Conservation (phyloP, 1,140 invertebrate genomes). For the Araneus ventricosus region DNA sequence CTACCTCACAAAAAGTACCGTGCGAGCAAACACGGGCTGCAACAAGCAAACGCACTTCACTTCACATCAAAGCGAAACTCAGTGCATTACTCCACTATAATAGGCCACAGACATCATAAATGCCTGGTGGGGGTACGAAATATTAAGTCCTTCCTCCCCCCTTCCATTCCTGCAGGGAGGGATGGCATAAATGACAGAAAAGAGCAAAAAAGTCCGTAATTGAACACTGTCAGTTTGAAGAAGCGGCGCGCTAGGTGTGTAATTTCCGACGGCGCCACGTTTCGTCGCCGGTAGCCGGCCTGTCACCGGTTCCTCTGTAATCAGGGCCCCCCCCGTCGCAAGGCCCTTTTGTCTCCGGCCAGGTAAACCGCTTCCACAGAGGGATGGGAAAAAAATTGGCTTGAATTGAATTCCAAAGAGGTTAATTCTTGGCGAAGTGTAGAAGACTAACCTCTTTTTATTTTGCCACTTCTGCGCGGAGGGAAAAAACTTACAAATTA, state of each 20-base stretch:
- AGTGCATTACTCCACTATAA: conserved; percentile 9
- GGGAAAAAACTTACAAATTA: not conserved
- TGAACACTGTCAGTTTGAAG: conserved; percentile 66
- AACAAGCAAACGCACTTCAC: not conserved
- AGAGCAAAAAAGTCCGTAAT: conserved; percentile 59
- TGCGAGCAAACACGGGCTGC: not conserved
- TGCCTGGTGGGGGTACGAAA: not conserved
- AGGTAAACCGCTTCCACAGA: not conserved
- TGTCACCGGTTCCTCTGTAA: conserved; percentile 66
- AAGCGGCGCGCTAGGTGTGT: conserved; percentile 36
- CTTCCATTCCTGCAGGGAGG: not conserved
- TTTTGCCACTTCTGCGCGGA: not conserved
- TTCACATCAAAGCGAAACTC: not conserved
- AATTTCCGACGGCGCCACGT: conserved; percentile 60
- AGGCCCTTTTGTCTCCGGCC: conserved; percentile 27
- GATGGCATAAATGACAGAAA: conserved; percentile 14
- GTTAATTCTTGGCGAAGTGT: conserved; percentile 3
- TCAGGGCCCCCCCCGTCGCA: not conserved
- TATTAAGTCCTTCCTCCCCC: not conserved
- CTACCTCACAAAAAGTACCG: not conserved
- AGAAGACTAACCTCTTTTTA: not conserved
- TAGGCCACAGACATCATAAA: conserved; percentile 15
- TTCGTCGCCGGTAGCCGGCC: conserved; percentile 46
- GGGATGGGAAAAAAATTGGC: not conserved
- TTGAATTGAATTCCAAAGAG: not conserved